Evolutionary conservation across 1,140 invertebrate genomes (phyloP), one percentile per base, ranked within the genome.

Genomic region (Lucilia cuprina): DNA sequence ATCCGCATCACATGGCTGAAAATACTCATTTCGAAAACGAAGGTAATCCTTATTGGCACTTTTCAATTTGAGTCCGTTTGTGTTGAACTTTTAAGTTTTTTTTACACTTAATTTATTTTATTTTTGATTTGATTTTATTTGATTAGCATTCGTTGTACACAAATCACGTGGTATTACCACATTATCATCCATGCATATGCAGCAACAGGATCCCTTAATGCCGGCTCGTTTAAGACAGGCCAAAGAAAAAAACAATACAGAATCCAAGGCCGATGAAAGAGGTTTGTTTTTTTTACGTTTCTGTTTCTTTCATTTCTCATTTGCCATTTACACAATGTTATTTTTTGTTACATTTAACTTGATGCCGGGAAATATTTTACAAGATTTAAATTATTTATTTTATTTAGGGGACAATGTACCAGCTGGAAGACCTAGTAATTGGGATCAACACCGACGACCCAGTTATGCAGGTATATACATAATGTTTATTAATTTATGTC

Each of bases 371-470:
- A 34, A 77, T 77, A 77, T 19, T 49, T 82, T 41, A 41, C 13
- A 2, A 0, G 12, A 78, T 49, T 41, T 78, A 19, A 30, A 77
- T 50, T 83, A 17, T 13, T 34, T 30, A 74, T 55, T 30, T 74
- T 25, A 49, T 80, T 74, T 85, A 91, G 90, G 90, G 87, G 88
- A 93, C 92, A 92, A 92, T 92, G 89, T 93, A 88, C 94, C 95
- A 86, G 96, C 96, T 87, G 96, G 96, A 82, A 94, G 95, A 89
- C 96, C 96, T 60, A 96, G 95, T 87, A 96, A 96, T 91, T 96
- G 95, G 95, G 95, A 95, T 91, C 95, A 96, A 83, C 92, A 93
- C 86, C 93, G 94, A 87, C 93, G 94, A 89, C 92, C 92, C n/a
- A 95, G 94, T 87, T 96, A 95, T 90, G 96, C 96, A 70, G 96